A percentile compares a stretch with the other conserved stretches of the same genome.
These are phyloP conservation scores for Ptychobarbus kaznakovi DNA, from an alignment of 2,797 vertebrate species.

Conservation along the genomic window DNA sequence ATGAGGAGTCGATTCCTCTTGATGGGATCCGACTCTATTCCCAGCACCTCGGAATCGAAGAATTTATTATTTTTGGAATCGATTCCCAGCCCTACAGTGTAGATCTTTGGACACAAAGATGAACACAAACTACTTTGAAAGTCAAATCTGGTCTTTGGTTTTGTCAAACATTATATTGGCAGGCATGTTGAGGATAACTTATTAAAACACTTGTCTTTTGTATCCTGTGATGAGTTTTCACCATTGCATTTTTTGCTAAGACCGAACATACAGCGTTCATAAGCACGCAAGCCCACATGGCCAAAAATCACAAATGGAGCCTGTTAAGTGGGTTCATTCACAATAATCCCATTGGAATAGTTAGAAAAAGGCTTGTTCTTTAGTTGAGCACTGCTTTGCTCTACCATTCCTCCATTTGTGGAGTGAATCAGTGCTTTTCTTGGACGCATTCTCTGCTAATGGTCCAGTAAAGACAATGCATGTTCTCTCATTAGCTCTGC, in stretches of 20 bases:
- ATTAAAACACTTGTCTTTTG: constrained; percentile 34
- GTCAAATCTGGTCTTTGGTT: constrained; percentile 25
- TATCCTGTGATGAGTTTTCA: neutral
- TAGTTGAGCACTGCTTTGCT: neutral
- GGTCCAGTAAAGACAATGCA: constrained; percentile 52
- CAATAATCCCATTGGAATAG: constrained; percentile 23
- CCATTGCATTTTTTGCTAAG: neutral
- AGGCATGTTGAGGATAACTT: neutral
- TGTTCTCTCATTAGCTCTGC: constrained; percentile 41
- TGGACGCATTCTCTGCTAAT: constrained; percentile 46
- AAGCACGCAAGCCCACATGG: neutral
- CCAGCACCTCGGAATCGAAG: too few species aligned
- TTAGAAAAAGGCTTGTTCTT: neutral
- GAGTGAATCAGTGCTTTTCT: constrained; percentile 44
- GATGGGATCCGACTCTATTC: too few species aligned
- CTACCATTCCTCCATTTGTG: constrained; percentile 20
- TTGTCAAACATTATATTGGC: constrained; percentile 31
- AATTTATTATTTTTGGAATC: too few species aligned
- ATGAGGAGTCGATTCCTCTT: too few species aligned
- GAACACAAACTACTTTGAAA: constrained; percentile 17
- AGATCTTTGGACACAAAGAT: constrained; percentile 13
- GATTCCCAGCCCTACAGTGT: neutral
- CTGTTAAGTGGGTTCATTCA: constrained; percentile 11
- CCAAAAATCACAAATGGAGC: constrained; percentile 26
- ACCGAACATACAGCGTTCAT: neutral